Conservation (phyloP, 2,888 invertebrate species). For the Timema cristinae region DNA sequence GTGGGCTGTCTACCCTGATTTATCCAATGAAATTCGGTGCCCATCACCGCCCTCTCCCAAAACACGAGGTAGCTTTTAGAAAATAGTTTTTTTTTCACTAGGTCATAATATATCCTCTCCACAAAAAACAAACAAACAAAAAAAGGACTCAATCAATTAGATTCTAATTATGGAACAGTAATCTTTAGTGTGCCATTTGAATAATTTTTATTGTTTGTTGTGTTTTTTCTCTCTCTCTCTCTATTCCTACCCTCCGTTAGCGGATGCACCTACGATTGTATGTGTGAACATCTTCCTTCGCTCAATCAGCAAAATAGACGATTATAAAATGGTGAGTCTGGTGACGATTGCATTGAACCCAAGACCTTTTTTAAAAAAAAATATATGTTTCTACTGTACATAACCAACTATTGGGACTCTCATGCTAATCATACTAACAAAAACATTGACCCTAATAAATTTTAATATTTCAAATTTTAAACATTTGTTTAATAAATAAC, state of each 20-base stretch:
- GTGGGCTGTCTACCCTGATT: too few species aligned
- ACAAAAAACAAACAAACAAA: not conserved
- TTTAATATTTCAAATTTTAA: too few species aligned
- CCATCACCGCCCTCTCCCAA: too few species aligned
- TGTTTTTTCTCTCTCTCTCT: slow-evolving; percentile 23
- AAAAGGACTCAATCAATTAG: too few species aligned
- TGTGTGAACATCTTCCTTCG: slow-evolving; percentile 93
- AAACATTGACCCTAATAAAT: too few species aligned
- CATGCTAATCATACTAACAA: not conserved
- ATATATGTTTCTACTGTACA: slow-evolving; percentile 24
- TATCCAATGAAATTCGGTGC: too few species aligned
- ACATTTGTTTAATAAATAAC: too few species aligned
- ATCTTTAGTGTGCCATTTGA: slow-evolving; percentile 18
- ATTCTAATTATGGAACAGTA: too few species aligned
- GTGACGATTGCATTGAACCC: slow-evolving; percentile 19
- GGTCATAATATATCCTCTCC: slow-evolving; percentile 2
- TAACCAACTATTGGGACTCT: slow-evolving; percentile 16
- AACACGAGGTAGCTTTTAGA: too few species aligned
- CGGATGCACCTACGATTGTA: slow-evolving; percentile 82
- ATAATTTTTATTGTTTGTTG: slow-evolving; percentile 25
- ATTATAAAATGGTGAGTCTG: slow-evolving; percentile 97
- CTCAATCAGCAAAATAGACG: slow-evolving; percentile 98
- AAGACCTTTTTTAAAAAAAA: slow-evolving; percentile 4
- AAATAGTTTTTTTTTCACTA: not conserved
- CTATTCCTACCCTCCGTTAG: slow-evolving; percentile 46